These are phyloP conservation scores for Scomber scombrus DNA, from an alignment of 2,113 vertebrate species.

Conservation along the genomic window DNA sequence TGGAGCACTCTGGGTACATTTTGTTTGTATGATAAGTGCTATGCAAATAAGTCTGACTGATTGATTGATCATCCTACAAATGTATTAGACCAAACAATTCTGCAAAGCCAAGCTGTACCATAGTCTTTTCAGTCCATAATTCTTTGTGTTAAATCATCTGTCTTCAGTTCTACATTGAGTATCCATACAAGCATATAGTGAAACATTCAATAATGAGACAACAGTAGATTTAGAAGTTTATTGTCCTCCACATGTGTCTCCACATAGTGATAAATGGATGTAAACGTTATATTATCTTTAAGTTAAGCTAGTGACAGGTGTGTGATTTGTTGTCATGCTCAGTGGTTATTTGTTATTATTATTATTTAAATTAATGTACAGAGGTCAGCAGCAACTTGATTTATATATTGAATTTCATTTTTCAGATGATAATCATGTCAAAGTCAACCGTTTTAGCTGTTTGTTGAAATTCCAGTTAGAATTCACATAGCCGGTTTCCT, in stretches of 20 bases:
- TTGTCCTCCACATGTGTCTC: neutral
- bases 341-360: neutral
- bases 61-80: neutral
- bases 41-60: too few relatives aligned
- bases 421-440: neutral
- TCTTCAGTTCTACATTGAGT: neutral
- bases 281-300: neutral
- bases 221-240: neutral
- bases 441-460: neutral
- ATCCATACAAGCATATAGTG: neutral
- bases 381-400: neutral
- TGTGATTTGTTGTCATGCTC: neutral
- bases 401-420: neutral
- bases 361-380: neutral
- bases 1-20: too few relatives aligned
- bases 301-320: neutral
- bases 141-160: neutral
- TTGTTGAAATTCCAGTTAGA: neutral
- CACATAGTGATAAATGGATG: neutral
- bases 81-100: neutral
- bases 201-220: neutral
- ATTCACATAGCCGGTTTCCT: neutral
- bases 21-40: too few relatives aligned
- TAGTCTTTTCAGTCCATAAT: neutral
- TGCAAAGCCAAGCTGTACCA: neutral